Base-by-base conservation (phyloP, 2,888 invertebrate species). In the Hypercompe scribonia region DNA sequence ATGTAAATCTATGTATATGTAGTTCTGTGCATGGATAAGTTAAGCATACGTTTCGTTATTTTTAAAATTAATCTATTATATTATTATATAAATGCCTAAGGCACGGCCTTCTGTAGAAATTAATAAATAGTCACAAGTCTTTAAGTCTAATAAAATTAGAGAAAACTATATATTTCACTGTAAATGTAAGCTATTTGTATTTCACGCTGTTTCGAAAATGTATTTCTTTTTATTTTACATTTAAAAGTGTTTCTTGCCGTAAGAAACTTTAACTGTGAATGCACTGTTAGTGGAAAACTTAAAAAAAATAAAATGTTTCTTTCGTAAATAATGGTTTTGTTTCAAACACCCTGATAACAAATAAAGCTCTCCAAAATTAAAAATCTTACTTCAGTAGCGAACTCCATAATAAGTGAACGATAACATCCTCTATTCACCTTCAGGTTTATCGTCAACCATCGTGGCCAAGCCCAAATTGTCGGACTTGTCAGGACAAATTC, bases 231-330 rank as follows among this genome's bases (percentile, higher is more conserved):
- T 70, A 31, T 76, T 81, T 85, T 86, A 80, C 85, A 86, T 87
- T 76, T 72, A 58, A 78, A 83, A 81, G 84, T 83, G 86, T 89
- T 89, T 90, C 88, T 90, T 90, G 86, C 86, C 83, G 77, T 89
- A 86, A 89, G 88, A 90, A 91, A 90, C 88, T 90, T 87, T 89
- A 90, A 90, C 92, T 93, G 93, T 93, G 92, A 92, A 92, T 92
- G 94, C 94, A 95, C 94, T 94, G 86, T 93, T 94, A 94, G 94
- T 91, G 87, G 91, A 91, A 90, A 90, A 87, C 86, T 90, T 89
- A 90, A 88, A 86, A 88, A 85, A 86, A 94, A 94, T 93, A 94
- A 94, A 94, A 90, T 87, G 93, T 94, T 95, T 94, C 94, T 94
- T 94, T 94, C 88, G 80, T 94, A 94, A 75, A 68, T 33, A 71